Evolutionary conservation across 92 coral and sea anemone species (phyloP).

Genomic region (Porites lobata): DNA sequence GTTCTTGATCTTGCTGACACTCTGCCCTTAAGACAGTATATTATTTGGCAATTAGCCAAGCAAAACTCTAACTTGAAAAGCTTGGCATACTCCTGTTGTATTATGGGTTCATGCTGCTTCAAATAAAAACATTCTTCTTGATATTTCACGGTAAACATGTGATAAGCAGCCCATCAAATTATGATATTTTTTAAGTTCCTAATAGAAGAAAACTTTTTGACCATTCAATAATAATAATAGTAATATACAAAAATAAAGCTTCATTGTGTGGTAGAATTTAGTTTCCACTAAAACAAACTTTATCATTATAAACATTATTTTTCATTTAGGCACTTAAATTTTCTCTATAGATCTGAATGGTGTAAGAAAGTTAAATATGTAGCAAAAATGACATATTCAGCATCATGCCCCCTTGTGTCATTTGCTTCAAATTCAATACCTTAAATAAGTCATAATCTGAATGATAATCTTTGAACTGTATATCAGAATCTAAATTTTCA

Average conservation of each 20-base stretch:
- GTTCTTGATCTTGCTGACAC: too few species aligned
- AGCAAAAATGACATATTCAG: not conserved
- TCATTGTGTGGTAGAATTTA: not conserved
- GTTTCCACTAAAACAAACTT: not conserved
- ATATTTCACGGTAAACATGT: not conserved
- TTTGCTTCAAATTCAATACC: not conserved
- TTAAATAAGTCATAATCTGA: not conserved
- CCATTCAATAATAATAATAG: too few species aligned
- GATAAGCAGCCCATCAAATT: not conserved
- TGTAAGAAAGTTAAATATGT: not conserved
- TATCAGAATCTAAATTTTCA: not conserved
- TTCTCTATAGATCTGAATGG: not conserved
- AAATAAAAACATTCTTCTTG: too few species aligned
- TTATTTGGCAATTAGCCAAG: too few species aligned
- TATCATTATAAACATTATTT: not conserved
- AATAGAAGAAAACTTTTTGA: too few species aligned
- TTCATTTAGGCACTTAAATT: not conserved
- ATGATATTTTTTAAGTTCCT: not conserved
- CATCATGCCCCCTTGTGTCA: not conserved
- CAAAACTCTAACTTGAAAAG: too few species aligned
- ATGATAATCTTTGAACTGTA: too few species aligned
- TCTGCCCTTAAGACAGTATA: too few species aligned
- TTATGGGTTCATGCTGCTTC: too few species aligned
- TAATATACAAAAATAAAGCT: not conserved
- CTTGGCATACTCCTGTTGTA: too few species aligned